These are phyloP conservation scores for Ochotona princeps DNA, from an alignment of 2,113 vertebrate genomes.

Conservation along the genomic window DNA sequence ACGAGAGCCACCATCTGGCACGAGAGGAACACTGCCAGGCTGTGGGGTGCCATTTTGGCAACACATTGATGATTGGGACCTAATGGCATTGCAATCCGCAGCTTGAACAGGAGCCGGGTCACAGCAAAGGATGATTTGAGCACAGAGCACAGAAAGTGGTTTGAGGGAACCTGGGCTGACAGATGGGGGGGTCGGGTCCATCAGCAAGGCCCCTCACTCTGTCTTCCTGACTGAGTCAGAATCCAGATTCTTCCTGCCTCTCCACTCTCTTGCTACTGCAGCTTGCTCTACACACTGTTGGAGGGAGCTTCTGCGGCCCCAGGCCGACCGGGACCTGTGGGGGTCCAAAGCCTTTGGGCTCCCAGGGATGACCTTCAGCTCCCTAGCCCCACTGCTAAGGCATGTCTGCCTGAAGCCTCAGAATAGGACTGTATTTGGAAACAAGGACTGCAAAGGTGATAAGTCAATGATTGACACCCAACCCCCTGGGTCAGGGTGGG, in stretches of 20 bases:
- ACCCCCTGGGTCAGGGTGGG: background rate
- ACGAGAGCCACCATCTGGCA: background rate
- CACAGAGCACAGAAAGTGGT: background rate
- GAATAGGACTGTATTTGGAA: background rate
- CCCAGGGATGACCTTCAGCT: background rate
- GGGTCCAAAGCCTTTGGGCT: background rate
- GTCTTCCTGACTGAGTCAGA: background rate
- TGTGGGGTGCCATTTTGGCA: fast-evolving
- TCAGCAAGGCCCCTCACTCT: background rate
- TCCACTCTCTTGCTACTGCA: fast-evolving
- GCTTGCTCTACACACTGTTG: fast-evolving
- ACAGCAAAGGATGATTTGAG: background rate
- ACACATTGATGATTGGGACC: background rate
- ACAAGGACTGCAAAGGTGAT: background rate
- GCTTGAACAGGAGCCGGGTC: fast-evolving
- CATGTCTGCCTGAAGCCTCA: background rate
- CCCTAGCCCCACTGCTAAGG: no score
- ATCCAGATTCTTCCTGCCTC: background rate
- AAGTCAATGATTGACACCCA: background rate
- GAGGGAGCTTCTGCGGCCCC: background rate
- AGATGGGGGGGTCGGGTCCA: background rate
- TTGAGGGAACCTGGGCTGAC: no score
- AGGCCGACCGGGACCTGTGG: fast-evolving
- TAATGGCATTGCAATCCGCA: background rate
- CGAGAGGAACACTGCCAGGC: fast-evolving